Conservation (phyloP, 2,888 invertebrate species). For the Dryobota labecula region DNA sequence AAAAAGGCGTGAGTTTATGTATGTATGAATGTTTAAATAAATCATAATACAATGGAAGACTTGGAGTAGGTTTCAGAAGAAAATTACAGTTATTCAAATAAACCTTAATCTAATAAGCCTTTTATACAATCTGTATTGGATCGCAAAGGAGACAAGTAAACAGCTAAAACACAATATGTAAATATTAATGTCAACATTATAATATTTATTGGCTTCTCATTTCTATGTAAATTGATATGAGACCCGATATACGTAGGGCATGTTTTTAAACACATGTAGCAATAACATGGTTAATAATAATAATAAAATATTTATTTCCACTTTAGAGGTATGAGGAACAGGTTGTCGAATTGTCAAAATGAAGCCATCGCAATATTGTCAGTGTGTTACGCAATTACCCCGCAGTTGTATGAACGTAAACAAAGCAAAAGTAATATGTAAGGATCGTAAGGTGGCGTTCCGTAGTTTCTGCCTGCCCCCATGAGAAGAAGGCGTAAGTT, state of each 20-base stretch:
- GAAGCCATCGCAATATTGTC: too few species aligned
- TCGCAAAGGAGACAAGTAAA: constrained; percentile 34
- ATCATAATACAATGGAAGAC: not conserved
- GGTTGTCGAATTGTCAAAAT: too few species aligned
- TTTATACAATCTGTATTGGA: constrained; percentile 4
- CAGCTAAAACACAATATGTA: constrained; percentile 33
- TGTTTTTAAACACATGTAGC: constrained; percentile 21
- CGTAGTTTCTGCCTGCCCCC: too few species aligned
- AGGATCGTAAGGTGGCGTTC: too few species aligned
- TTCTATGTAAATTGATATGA: constrained; percentile 54
- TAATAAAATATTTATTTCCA: too few species aligned
- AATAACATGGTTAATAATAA: constrained; percentile 15
- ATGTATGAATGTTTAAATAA: too few species aligned
- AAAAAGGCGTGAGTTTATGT: too few species aligned
- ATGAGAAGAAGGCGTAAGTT: too few species aligned
- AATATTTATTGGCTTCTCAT: constrained; percentile 57
- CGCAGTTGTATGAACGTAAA: too few species aligned
- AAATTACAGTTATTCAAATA: constrained; percentile 13
- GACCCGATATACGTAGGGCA: not conserved
- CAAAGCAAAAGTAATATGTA: too few species aligned
- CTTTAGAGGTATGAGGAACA: too few species aligned
- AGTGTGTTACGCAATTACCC: too few species aligned
- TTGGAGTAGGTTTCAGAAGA: not conserved
- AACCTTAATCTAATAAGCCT: not conserved
- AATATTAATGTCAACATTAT: constrained; percentile 48